Conservation (phyloP, 2,888 invertebrate genomes). For the Acanthopleura granulata region DNA sequence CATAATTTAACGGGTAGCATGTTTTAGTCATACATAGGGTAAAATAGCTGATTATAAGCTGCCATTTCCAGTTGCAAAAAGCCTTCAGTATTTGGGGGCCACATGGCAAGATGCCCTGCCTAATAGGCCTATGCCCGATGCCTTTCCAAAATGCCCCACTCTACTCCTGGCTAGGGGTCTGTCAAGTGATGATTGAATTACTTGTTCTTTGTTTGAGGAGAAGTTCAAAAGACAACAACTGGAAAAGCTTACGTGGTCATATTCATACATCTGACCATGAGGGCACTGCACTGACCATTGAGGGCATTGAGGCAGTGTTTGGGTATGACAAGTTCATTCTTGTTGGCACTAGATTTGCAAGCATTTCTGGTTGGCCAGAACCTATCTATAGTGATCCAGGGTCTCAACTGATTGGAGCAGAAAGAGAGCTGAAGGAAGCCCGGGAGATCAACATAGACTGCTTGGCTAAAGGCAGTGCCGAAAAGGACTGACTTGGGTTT, state of each 20-base stretch:
- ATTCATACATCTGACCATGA: constrained; percentile 17
- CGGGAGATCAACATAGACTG: constrained; percentile 1
- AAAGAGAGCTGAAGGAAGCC: constrained; percentile 15
- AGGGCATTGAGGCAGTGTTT: constrained; percentile 21
- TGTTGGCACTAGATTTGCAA: constrained; percentile 16
- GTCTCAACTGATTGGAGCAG: constrained; percentile 23
- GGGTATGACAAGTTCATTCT: constrained; percentile 20
- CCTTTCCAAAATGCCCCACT: no score
- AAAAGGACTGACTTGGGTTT: constrained; percentile 15
- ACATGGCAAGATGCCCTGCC: no score
- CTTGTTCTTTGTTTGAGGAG: no score
- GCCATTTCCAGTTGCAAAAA: no score
- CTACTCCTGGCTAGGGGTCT: no score
- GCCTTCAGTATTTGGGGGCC: no score
- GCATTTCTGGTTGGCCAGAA: constrained; percentile 21
- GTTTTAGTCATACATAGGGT: no score
- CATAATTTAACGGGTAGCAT: no score
- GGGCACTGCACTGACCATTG: constrained; percentile 21
- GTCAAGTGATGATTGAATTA: no score
- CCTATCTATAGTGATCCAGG: constrained; percentile 21
- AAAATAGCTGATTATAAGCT: no score
- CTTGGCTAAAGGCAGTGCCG: neutral
- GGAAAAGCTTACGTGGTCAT: constrained; percentile 23
- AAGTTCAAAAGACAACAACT: constrained; percentile 20
- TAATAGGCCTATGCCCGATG: no score